phyloP scores from a whole-genome alignment of 2,113 vertebrate species.

The Plectropomus leopardus region DNA sequence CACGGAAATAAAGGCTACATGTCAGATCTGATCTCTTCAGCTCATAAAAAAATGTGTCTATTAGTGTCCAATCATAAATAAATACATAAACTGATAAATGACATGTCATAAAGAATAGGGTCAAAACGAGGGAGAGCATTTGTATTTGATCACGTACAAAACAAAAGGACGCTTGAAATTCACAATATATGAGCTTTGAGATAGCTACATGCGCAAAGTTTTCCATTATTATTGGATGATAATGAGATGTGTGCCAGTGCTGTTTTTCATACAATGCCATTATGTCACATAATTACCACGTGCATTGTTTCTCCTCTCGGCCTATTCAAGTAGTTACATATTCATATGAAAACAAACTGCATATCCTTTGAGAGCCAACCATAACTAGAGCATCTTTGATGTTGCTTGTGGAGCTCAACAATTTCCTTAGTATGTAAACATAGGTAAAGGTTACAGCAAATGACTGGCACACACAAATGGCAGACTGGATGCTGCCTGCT shows the following conservation, averaged over 20 bases:
- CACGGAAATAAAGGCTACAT: constrained; percentile 42
- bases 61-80: constrained; percentile 59
- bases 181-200: background rate
- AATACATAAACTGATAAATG: constrained; percentile 50
- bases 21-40: constrained; percentile 31
- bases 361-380: background rate
- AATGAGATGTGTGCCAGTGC: constrained; percentile 19
- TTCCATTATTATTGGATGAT: constrained; percentile 23
- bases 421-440: constrained; percentile 35
- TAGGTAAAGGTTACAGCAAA: constrained; percentile 7
- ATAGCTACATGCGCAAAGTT: background rate
- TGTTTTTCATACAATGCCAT: constrained; percentile 42
- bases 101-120: background rate
- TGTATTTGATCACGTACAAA: constrained; percentile 18
- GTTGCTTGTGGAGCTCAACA: constrained; percentile 11
- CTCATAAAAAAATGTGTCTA: constrained; percentile 47
- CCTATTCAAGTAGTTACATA: constrained; percentile 22
- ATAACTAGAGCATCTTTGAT: constrained; percentile 37
- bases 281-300: constrained; percentile 37
- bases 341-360: constrained; percentile 20
- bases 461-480: constrained; percentile 13
- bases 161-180: constrained; percentile 35
- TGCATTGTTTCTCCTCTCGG: constrained; percentile 28
- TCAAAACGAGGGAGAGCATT: constrained; percentile 22
- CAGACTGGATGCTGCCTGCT: constrained; percentile 44